Percentiles rank a stretch among this genome's conserved stretches.
phyloP scores from a whole-genome alignment of 2,888 invertebrate species.

The Allophyes oxyacanthae region DNA sequence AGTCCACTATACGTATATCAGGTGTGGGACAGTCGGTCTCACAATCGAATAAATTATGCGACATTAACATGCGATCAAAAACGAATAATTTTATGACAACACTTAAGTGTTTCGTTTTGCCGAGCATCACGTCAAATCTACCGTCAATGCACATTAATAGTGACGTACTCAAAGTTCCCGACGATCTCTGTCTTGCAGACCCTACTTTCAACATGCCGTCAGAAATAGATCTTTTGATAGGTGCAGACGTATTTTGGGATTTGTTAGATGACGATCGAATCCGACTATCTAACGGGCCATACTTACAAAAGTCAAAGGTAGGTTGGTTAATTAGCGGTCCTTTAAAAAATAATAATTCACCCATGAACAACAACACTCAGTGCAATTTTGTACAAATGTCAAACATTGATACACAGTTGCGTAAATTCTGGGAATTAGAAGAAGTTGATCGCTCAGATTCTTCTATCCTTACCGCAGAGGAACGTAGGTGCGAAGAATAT shows the following conservation, averaged over 20 bases:
- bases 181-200: slow-evolving; percentile 28
- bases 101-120: slow-evolving; percentile 35
- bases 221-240: slow-evolving; percentile 23
- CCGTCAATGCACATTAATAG: slow-evolving; percentile 2
- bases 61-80: slow-evolving; percentile 25
- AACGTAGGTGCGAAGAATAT: neutral
- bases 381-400: slow-evolving; percentile 31
- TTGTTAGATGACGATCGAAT: slow-evolving; percentile 20
- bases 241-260: slow-evolving; percentile 37
- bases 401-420: slow-evolving; percentile 13
- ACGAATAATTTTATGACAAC: slow-evolving; percentile 22
- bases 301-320: slow-evolving; percentile 30
- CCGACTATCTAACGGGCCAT: slow-evolving; percentile 17
- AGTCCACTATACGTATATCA: slow-evolving; percentile 25
- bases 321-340: slow-evolving; percentile 38
- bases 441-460: slow-evolving; percentile 5
- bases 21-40: slow-evolving; percentile 39
- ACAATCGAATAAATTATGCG: slow-evolving; percentile 28
- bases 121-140: slow-evolving; percentile 17
- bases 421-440: slow-evolving; percentile 39
- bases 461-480: neutral
- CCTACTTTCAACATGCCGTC: slow-evolving; percentile 16
- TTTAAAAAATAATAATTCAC: slow-evolving; percentile 1
- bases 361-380: slow-evolving; percentile 15
- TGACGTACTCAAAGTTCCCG: slow-evolving; percentile 11